Base-by-base conservation (phyloP, 1,140 invertebrate species). In the Cecropterus lyciades region DNA sequence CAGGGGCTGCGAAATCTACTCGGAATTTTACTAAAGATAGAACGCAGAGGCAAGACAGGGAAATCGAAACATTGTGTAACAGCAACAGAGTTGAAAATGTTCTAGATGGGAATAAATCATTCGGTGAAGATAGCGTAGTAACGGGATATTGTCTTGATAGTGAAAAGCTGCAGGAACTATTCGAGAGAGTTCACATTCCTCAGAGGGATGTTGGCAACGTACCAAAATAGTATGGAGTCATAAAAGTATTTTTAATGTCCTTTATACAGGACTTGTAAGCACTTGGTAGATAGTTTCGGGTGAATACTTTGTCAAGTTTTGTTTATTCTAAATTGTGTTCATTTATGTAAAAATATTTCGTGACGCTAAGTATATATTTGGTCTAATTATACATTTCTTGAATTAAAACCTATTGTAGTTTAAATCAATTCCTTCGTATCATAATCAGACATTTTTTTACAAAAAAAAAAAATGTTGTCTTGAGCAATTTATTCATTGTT, bases 131-230 rank as follows among this genome's bases (percentile, higher is more conserved):
- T 17, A 80, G 71, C 62, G 24, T 79, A n/a, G 30, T 59, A 16
- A 65, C 74, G n/a, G 82, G 79, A 11, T 85, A 80, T 60, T 83
- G 80, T 75, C 73, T 85, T 7, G 75, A 85, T 65, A 77, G 78
- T 1, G 81, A 83, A 48, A 82, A 82, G 75, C 72, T 89, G 42
- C 80, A 75, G 4, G 70, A 87, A 75, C 69, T 89, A 73, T 87
- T 87, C 59, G 85, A 89, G 43, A 88, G 74, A 69, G 76, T 86
- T 11, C 78, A 82, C 64, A 80, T 88, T 60, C 84, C 88, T 33
- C 87, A 89, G 68, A 82, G 80, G 51, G 87, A 88, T 67, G 80
- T 65, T 7, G 69, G 67, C 27, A 74, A 78, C 27, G 65, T 66
- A 69, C 15, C 46, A 20, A 53, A 63, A 59, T 68, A 75, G 66